Base-by-base conservation (phyloP, 2,888 invertebrate genomes). In the Tetragonisca angustula region DNA sequence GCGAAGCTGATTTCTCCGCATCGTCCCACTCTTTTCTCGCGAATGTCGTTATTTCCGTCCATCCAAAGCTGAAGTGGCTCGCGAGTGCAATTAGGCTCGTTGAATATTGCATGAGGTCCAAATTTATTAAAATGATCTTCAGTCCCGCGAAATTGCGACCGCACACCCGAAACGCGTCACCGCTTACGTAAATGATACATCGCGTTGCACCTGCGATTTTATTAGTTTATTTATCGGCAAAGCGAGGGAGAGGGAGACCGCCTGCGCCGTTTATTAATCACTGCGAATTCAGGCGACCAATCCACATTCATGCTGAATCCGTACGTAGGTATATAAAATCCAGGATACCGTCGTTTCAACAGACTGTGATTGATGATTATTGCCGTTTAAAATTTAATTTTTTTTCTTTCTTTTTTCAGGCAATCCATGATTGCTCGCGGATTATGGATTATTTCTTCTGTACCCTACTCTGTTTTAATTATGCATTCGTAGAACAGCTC, bases 51-150 rank as follows among this genome's bases (percentile, higher is more conserved):
- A 70, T 62, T 67, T 61, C 77, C 61, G 27, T 71, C 43, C 43
- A 56, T 67, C 78, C 61, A 56, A 69, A 73, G 77, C 79, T 77
- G 83, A 80, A 77, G 77, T 64, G 67, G 54, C 73, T 67, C 72
- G 67, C 56, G 61, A 68, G 82, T 64, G 77, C 83, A 87, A 87
- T 86, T 82, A 88, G 74, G 77, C 69, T 70, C 70, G 78, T 83
- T 88, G 88, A 85, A 87, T 87, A 88, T 87, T 88, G 65, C 87
- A 87, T 88, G 86, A 88, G 83, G 77, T 73, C 56, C 62, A 80
- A 87, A 87, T 88, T 85, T 87, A 87, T 87, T 87, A 87, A 81
- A 87, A 85, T 85, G 72, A 77, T 80, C 75, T 62, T 54, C 85
- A 43, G 52, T 56, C 36, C n/a, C 54, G 80, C 72, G 74, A 70